Conservation (phyloP, 1,140 invertebrate species). For the Sarcophaga peregrina region DNA sequence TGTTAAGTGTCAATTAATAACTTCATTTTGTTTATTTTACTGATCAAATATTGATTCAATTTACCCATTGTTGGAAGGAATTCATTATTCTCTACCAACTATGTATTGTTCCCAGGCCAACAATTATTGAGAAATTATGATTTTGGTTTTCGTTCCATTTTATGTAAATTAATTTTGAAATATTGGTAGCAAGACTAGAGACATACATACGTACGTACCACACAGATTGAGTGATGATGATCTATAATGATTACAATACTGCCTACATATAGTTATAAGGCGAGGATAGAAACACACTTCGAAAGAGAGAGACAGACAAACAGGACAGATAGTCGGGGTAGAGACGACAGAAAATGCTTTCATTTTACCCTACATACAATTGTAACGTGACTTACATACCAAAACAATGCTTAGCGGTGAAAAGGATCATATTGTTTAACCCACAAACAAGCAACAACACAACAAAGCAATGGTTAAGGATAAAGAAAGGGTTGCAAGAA, state of each 20-base stretch:
- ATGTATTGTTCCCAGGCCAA: too few relatives aligned
- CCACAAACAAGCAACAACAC: slow-evolving; percentile 6
- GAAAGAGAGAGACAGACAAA: neutral
- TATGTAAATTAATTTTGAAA: slow-evolving; percentile 24
- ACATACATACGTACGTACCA: too few relatives aligned
- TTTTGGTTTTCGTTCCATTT: neutral
- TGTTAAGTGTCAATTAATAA: slow-evolving; percentile 40
- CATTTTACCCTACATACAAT: neutral
- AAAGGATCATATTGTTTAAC: slow-evolving; percentile 34
- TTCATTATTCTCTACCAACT: too few relatives aligned
- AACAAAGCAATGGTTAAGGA: neutral
- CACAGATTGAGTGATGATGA: slow-evolving; percentile 11
- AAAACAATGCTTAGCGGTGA: slow-evolving; percentile 40
- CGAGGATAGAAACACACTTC: neutral
- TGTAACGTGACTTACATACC: slow-evolving; percentile 37
- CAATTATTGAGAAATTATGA: too few relatives aligned
- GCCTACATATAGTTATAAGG: neutral
- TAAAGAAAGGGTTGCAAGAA: too few relatives aligned
- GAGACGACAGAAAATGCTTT: neutral
- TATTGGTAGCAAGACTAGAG: slow-evolving; percentile 19
- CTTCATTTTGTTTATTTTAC: neutral
- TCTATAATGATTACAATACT: neutral
- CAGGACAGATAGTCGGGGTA: neutral
- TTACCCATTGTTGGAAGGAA: neutral
- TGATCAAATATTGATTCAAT: slow-evolving; percentile 28